Percentiles rank a stretch among this genome's conserved stretches.
phyloP scores from a whole-genome alignment of 1,140 invertebrate genomes.

The Drosophila kikkawai region DNA sequence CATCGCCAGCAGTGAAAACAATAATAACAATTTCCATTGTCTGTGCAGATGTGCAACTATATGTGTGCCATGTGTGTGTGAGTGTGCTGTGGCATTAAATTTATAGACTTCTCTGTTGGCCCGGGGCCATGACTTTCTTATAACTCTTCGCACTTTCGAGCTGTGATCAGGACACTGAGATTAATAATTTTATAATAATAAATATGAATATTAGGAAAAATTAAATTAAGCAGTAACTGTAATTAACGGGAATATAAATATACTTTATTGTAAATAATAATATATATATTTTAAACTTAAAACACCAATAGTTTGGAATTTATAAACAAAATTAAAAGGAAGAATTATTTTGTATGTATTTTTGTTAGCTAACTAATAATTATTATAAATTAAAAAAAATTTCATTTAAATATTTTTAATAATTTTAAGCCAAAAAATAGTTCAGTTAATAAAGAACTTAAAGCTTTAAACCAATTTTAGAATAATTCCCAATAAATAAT shows the following conservation, averaged over 20 bases:
- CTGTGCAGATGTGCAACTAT: conserved; percentile 40
- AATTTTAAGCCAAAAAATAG: background rate
- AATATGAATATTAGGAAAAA: background rate
- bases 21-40: conserved; percentile 68
- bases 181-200: background rate
- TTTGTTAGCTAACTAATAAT: no score
- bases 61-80: background rate
- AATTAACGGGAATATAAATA: background rate
- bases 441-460: no score
- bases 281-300: no score
- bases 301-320: no score
- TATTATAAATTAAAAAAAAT: no score
- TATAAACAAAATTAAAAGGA: no score
- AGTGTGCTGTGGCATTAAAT: conserved; percentile 56
- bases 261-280: background rate
- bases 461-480: no score
- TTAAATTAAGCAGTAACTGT: background rate
- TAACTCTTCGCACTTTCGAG: conserved; percentile 18
- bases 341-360: no score
- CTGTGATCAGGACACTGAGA: background rate
- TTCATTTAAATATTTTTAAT: no score
- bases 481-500: background rate
- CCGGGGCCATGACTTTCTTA: conserved; percentile 34
- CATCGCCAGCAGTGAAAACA: conserved; percentile 36
- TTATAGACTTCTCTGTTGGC: conserved; percentile 65